Conservation (phyloP, 2,797 vertebrate genomes). For the Takifugu ocellatus region DNA sequence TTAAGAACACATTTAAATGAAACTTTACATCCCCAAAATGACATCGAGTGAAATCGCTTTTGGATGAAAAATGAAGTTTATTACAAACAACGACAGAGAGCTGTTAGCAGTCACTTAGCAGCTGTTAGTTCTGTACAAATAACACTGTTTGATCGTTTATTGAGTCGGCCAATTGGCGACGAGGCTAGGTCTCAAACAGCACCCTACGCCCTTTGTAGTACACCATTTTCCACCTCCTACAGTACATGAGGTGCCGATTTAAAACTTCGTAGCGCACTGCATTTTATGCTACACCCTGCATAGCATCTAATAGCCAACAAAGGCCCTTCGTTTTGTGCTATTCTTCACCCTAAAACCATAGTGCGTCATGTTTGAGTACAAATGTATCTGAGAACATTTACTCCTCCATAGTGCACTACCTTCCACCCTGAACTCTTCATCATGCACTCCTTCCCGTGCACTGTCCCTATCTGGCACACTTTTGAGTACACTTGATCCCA, state of each 20-base stretch:
- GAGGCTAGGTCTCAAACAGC: conserved; percentile 57
- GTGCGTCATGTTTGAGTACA: conserved; percentile 2
- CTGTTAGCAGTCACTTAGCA: conserved; percentile 74
- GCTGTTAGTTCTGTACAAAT: conserved; percentile 73
- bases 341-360: conserved; percentile 4
- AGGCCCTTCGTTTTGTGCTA: conserved; percentile 13
- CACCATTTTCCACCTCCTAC: conserved; percentile 10
- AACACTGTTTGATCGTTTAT: conserved; percentile 61
- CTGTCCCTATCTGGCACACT: not conserved
- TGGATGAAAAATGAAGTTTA: conserved; percentile 83
- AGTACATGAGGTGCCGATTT: conserved; percentile 5
- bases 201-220: conserved; percentile 43
- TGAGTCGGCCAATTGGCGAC: conserved; percentile 41
- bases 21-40: not conserved
- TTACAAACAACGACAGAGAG: conserved; percentile 80
- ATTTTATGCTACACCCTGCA: not conserved
- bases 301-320: conserved; percentile 4
- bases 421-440: not conserved
- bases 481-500: not conserved
- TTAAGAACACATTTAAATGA: not conserved
- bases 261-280: not conserved
- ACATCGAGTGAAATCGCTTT: not conserved
- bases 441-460: not conserved
- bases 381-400: not conserved
- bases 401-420: not conserved